Base-by-base conservation (phyloP, 2,888 invertebrate species). In the Nowickia ferox region DNA sequence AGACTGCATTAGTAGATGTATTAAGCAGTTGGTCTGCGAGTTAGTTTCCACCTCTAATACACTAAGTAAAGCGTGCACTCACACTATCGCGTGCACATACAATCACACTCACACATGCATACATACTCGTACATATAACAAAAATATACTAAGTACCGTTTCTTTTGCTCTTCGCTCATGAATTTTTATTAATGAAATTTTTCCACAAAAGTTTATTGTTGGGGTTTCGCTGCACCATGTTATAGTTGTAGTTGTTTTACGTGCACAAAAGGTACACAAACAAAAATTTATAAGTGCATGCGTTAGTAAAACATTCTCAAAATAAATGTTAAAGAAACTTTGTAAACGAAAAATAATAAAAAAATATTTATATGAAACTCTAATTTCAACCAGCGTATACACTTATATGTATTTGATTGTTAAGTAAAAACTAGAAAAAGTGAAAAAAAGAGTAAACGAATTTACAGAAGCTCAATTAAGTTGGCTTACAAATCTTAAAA, bases 11-110 rank as follows among this genome's bases (percentile, higher is more conserved):
- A 63, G 63, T 46, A 9, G n/a, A 8, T 61, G 19, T 89, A 88
- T 89, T 89, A 89, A 87, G 89, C 88, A 77, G 88, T 88, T 88
- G 76, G 57, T 66, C 53, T 48, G 22, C 48, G 9, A 17, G 10
- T 40, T 66, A 53, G 19, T 72, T 72, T 84, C 88, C 59, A 72
- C 22, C 63, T 68, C 40, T 76, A 86, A 86, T 79, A 22, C 66
- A 82, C 81, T 85, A 46, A 53, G 77, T 74, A 53, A 66, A 46
- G 22, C 72, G 48, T 30, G 40, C 40, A 63, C 48, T 3, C 40
- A 75, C 11, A 78, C 22, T 8, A 53, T 17, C 15, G 59, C 46
- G 57, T 38, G 68, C 22, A 63, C n/a, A 51, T 40, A n/a, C 68
- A 19, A 42, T 4, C 11, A 3, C 38, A 44, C 9, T 74, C 48